phyloP scores from a whole-genome alignment of 2,888 invertebrate genomes.

The Bimastos eiseni region DNA sequence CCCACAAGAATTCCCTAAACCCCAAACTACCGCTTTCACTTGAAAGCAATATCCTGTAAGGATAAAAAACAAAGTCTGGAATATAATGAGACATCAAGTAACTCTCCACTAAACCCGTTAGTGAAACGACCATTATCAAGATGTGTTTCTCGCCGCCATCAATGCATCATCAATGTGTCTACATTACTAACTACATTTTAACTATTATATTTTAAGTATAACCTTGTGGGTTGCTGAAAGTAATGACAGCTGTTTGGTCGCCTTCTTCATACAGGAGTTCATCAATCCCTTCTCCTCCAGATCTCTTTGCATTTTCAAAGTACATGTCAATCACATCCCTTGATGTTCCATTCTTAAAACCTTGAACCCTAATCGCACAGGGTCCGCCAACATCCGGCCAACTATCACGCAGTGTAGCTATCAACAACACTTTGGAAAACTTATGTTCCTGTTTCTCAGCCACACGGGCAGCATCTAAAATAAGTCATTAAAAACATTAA shows the following conservation, averaged over 20 bases:
- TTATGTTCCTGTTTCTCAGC: not conserved
- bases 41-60: too few species aligned
- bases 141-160: too few species aligned
- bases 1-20: too few species aligned
- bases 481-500: not conserved
- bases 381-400: conserved; percentile 30
- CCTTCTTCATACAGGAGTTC: not conserved
- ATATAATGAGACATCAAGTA: too few species aligned
- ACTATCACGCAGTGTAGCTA: conserved; percentile 7
- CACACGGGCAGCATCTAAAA: conserved; percentile 25
- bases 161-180: too few species aligned
- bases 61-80: too few species aligned
- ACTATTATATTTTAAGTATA: not conserved
- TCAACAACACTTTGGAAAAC: not conserved
- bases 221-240: conserved; percentile 2
- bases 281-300: not conserved
- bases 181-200: too few species aligned
- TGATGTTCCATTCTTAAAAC: conserved; percentile 26
- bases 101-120: too few species aligned
- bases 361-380: conserved; percentile 9
- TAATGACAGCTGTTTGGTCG: conserved; percentile 17
- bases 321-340: conserved; percentile 8
- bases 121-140: too few species aligned
- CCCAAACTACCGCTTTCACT: too few species aligned
- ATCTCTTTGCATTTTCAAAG: conserved; percentile 24